Evolutionary conservation across 1,140 invertebrate species (phyloP).

Genomic region (Heliconius eleuchia): DNA sequence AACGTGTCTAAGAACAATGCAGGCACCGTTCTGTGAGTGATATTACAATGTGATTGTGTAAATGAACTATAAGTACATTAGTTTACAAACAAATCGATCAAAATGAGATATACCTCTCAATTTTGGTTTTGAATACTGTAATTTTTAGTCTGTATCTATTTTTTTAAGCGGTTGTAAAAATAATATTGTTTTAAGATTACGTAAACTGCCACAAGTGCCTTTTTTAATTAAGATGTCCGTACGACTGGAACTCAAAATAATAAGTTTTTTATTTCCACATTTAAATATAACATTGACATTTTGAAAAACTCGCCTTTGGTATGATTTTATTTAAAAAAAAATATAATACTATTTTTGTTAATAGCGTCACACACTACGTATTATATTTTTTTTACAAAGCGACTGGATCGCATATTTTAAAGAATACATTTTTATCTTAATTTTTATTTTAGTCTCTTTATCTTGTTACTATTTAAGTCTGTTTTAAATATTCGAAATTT

Average conservation of each 20-base stretch:
- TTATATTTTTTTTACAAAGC: constrained; percentile 34
- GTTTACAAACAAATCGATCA: constrained; percentile 47
- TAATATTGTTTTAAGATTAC: constrained; percentile 59
- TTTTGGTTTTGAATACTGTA: constrained; percentile 53
- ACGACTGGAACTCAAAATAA: neutral
- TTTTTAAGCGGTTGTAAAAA: constrained; percentile 69
- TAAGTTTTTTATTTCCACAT: neutral
- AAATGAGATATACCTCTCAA: constrained; percentile 36
- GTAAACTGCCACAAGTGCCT: constrained; percentile 79
- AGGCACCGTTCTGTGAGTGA: constrained; percentile 73
- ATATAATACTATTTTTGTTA: constrained; percentile 2
- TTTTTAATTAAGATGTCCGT: constrained; percentile 50
- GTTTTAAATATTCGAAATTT: constrained; percentile 64
- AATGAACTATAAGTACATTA: constrained; percentile 74
- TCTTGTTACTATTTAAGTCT: constrained; percentile 45
- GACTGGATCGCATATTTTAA: constrained; percentile 65
- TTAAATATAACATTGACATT: neutral
- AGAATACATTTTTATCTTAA: constrained; percentile 37
- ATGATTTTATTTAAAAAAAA: neutral
- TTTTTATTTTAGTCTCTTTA: constrained; percentile 40
- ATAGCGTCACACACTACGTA: constrained; percentile 18
- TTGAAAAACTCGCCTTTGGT: constrained; percentile 17
- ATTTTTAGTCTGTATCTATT: constrained; percentile 55
- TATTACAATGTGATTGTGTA: constrained; percentile 80
- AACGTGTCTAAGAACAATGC: constrained; percentile 69